A percentile compares a stretch with the other conserved stretches of the same genome.
These are phyloP conservation scores for Apus apus DNA, from an alignment of 2,113 vertebrate species.

Conservation along the genomic window DNA sequence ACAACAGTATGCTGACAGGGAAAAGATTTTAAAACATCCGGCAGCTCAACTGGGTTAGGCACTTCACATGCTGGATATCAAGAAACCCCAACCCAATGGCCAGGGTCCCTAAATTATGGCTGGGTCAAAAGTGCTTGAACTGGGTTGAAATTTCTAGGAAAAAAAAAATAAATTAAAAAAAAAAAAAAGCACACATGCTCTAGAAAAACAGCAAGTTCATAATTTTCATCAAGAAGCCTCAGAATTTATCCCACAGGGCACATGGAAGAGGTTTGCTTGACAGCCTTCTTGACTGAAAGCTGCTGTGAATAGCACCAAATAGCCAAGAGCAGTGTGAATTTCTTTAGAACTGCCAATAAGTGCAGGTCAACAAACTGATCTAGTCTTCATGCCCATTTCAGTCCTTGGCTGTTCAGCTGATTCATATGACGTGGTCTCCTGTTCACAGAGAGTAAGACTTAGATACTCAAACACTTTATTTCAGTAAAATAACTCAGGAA, in stretches of 20 bases:
- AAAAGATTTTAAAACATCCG: not conserved
- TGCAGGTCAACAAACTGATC: not conserved
- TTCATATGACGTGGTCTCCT: not conserved
- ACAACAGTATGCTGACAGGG: not conserved
- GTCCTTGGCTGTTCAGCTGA: not conserved
- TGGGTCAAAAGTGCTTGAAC: not conserved
- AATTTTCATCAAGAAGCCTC: not conserved
- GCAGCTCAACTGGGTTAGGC: not conserved
- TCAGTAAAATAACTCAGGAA: not conserved
- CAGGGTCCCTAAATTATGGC: not conserved
- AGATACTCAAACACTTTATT: not conserved
- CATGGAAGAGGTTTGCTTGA: not conserved
- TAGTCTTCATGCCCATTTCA: not conserved
- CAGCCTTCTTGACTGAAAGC: not conserved
- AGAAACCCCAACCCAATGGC: accelerated
- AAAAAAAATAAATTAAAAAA: not conserved
- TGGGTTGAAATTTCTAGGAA: not conserved
- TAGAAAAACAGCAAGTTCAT: not conserved
- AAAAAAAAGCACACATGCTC: not conserved
- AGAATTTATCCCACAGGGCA: not conserved
- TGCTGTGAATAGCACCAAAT: not conserved
- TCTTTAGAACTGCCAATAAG: not conserved
- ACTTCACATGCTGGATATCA: not conserved
- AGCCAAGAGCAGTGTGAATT: not conserved
- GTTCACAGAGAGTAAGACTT: not conserved